Percentiles rank a stretch among this genome's conserved stretches.
These are phyloP conservation scores for Macrotus californicus DNA, from an alignment of 2,113 vertebrate genomes.

Conservation along the genomic window DNA sequence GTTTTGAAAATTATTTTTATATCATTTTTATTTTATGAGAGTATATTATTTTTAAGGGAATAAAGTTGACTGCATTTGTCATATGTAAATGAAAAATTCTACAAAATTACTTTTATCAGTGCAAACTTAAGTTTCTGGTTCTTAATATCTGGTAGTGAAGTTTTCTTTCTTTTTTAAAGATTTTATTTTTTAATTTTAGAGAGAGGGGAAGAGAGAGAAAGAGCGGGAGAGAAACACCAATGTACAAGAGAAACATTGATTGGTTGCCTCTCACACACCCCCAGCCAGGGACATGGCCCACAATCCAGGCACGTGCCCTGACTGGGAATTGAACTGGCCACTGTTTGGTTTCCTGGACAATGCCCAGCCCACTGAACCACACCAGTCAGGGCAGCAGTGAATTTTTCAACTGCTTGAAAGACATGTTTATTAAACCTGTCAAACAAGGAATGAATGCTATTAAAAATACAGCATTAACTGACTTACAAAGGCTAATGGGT, in stretches of 20 bases:
- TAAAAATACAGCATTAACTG: slow-evolving; percentile 49
- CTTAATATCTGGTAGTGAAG: not conserved
- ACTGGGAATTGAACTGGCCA: no score
- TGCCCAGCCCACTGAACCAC: no score
- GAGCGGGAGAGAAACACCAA: no score
- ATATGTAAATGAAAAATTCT: not conserved
- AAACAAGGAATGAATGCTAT: slow-evolving; percentile 46
- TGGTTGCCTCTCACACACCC: no score
- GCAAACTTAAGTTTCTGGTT: not conserved
- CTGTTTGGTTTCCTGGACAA: no score
- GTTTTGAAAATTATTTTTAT: not conserved
- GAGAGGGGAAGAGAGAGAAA: no score
- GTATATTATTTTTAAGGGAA: not conserved
- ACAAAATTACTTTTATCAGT: slow-evolving; percentile 33
- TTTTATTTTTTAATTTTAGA: no score
- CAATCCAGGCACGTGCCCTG: no score
- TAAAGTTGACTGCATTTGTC: not conserved
- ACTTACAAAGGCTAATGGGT: slow-evolving; percentile 57
- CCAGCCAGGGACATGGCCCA: no score
- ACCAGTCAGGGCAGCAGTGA: no score
- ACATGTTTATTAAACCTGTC: slow-evolving; percentile 50
- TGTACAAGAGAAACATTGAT: no score
- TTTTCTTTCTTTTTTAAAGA: no score
- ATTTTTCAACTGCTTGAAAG: slow-evolving; percentile 26
- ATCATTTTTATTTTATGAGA: not conserved